Percentiles rank a stretch among this genome's conserved stretches.
phyloP scores from a whole-genome alignment of 2,797 vertebrate species.

The Pelobates cultripes region DNA sequence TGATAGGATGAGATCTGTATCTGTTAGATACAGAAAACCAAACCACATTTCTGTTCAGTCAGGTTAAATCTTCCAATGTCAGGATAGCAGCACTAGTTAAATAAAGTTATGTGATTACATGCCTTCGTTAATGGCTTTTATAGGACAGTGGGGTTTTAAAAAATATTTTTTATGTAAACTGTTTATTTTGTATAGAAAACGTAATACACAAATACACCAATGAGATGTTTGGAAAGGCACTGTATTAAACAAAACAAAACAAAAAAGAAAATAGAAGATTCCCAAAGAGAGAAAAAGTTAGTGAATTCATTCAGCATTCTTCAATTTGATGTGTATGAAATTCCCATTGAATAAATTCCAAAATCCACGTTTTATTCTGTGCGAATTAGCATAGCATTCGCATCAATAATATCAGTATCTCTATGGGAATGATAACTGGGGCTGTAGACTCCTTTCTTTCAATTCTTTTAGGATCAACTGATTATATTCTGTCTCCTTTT shows the following conservation, averaged over 20 bases:
- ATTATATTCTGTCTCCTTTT: conserved; percentile 95
- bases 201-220: no score
- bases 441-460: conserved; percentile 92
- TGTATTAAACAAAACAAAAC: conserved; percentile 38
- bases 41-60: no score
- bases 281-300: conserved; percentile 79
- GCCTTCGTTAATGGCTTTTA: no score
- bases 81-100: no score
- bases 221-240: conserved; percentile 26
- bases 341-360: conserved; percentile 87
- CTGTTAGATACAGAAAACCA: no score
- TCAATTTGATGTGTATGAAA: conserved; percentile 87
- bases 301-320: conserved; percentile 81
- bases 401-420: conserved; percentile 94
- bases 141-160: no score
- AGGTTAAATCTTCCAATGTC: no score
- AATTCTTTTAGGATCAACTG: conserved; percentile 94
- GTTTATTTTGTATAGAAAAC: no score
- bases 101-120: no score
- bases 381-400: conserved; percentile 92
- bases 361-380: conserved; percentile 81
- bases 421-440: conserved; percentile 93
- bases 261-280: conserved; percentile 65
- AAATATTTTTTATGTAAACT: no score
- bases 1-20: neutral